Evolutionary conservation across 2,888 invertebrate species (phyloP).

Genomic region (Microctonus brassicae): DNA sequence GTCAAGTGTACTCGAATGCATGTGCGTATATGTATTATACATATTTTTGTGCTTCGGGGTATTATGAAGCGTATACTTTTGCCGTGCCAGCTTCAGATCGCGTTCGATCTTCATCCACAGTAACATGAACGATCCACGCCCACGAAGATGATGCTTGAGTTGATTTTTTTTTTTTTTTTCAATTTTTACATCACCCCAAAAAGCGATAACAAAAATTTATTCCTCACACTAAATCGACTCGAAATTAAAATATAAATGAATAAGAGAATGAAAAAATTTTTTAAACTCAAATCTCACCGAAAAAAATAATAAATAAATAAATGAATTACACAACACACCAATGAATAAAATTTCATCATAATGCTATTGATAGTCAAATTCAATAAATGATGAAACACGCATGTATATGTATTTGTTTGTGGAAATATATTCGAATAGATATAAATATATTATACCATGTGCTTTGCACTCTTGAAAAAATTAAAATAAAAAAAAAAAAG

Average conservation of each 20-base stretch:
- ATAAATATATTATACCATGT: neutral
- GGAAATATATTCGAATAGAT: neutral
- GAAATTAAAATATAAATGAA: neutral
- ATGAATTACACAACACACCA: neutral
- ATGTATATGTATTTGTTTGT: neutral
- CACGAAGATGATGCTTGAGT: constrained; percentile 28
- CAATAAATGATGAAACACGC: neutral
- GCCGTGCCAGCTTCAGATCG: constrained; percentile 16
- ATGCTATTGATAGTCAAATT: neutral
- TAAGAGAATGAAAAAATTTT: neutral
- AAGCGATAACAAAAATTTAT: neutral
- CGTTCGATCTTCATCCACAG: constrained; percentile 16
- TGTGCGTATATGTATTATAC: neutral
- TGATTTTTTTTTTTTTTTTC: constrained; percentile 9
- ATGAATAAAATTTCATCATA: constrained; percentile 1
- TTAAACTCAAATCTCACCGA: no score
- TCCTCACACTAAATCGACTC: neutral
- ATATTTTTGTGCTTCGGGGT: constrained; percentile 26
- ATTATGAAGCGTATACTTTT: constrained; percentile 6
- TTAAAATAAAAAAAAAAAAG: neutral
- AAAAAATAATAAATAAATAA: neutral
- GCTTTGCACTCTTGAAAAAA: no score
- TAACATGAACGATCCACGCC: constrained; percentile 32
- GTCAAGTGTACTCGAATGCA: neutral
- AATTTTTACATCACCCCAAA: neutral